Conservation (phyloP, 1,140 invertebrate genomes). For the Drosophila kanapiae region DNA sequence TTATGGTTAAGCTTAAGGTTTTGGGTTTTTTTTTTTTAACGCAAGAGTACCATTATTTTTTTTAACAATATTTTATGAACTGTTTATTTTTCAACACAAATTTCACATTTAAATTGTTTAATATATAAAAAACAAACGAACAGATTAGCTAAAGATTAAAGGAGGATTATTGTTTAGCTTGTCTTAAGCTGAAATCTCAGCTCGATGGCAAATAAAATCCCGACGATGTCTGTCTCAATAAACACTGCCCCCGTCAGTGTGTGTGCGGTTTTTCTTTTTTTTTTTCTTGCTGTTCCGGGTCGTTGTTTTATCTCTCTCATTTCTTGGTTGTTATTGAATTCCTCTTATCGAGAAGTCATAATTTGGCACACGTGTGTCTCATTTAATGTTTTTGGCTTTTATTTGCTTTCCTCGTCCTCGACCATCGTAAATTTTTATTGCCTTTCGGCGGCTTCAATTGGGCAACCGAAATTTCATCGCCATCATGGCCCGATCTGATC, state of each 20-base stretch:
- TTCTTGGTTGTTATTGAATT: conserved; percentile 22
- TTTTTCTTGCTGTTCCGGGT: conserved; percentile 24
- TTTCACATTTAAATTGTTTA: background rate
- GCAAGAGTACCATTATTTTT: too few relatives aligned
- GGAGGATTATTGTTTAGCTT: conserved; percentile 12
- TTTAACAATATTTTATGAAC: background rate
- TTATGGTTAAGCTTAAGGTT: background rate
- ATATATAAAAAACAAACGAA: background rate
- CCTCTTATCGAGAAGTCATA: conserved; percentile 61
- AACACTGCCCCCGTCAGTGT: background rate
- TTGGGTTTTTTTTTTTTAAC: background rate
- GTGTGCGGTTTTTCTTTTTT: background rate
- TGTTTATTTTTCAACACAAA: background rate
- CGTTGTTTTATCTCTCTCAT: conserved; percentile 34
- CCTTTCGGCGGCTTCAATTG: conserved; percentile 41
- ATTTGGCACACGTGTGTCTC: conserved; percentile 75
- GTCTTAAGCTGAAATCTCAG: conserved; percentile 5
- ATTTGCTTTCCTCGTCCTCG: conserved; percentile 56
- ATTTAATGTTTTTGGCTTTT: conserved; percentile 60
- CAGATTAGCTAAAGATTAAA: conserved; percentile 1
- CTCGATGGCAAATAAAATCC: conserved; percentile 10
- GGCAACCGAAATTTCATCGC: conserved; percentile 40
- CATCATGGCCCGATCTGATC: conserved; percentile 9
- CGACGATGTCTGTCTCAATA: background rate
- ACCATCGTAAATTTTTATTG: conserved; percentile 71